phyloP scores from a whole-genome alignment of 1,140 invertebrate genomes.

The Dendroctonus ponderosae region DNA sequence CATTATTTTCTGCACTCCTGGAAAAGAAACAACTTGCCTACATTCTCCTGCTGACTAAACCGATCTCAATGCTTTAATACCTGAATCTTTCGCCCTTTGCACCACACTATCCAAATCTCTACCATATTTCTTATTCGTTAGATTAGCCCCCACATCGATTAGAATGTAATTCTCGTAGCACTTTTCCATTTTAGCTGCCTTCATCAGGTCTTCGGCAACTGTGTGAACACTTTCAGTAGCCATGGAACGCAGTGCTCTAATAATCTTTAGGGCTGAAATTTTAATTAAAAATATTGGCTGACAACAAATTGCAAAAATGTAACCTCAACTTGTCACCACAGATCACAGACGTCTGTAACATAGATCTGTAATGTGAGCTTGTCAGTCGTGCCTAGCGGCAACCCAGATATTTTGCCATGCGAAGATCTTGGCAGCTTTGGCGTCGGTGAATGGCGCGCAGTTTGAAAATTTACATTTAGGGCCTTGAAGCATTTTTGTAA shows the following conservation, averaged over 20 bases:
- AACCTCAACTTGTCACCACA: constrained; percentile 25
- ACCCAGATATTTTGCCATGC: too few species aligned
- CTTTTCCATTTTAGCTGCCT: constrained; percentile 52
- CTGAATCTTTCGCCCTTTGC: constrained; percentile 87
- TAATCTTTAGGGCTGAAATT: neutral
- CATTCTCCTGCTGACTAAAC: too few species aligned
- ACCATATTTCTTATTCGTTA: constrained; percentile 92
- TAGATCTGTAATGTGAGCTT: too few species aligned
- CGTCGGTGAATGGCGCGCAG: too few species aligned
- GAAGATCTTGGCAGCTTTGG: too few species aligned
- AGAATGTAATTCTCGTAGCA: constrained; percentile 87
- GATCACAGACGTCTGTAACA: too few species aligned
- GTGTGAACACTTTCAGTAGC: constrained; percentile 10
- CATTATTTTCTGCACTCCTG: constrained; percentile 92
- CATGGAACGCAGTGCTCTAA: constrained; percentile 5
- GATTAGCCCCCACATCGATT: constrained; percentile 90
- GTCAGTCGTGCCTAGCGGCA: too few species aligned
- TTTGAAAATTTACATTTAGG: too few species aligned
- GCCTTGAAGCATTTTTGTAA: too few species aligned
- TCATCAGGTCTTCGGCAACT: constrained; percentile 13
- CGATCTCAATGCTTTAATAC: constrained; percentile 51
- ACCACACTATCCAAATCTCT: constrained; percentile 91
- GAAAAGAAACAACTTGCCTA: neutral
- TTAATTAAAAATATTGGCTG: constrained; percentile 5
- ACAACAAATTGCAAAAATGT: neutral